Evolutionary conservation across 2,888 invertebrate genomes (phyloP).

Genomic region (Nomada lathburiana): DNA sequence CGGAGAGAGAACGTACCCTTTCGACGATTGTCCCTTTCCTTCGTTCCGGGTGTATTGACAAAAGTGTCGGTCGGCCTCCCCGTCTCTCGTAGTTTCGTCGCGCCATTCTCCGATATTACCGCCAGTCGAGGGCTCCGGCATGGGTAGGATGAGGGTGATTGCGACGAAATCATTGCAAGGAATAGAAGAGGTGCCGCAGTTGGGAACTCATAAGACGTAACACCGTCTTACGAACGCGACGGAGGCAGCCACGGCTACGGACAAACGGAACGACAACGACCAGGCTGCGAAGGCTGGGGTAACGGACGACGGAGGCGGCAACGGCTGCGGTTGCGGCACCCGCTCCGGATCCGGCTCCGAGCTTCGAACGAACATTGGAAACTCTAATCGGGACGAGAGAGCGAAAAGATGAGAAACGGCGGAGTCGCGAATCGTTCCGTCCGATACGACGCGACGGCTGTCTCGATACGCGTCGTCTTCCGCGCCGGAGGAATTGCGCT

Average conservation of each 20-base stretch:
- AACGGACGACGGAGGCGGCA: constrained; percentile 27
- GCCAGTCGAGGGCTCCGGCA: constrained; percentile 74
- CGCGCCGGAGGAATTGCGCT: constrained; percentile 1
- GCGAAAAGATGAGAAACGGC: constrained; percentile 55
- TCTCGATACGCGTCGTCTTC: constrained; percentile 28
- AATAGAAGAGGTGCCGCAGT: constrained; percentile 85
- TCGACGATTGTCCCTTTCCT: constrained; percentile 62
- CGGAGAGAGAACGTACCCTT: constrained; percentile 61
- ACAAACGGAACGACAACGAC: constrained; percentile 5
- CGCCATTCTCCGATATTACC: constrained; percentile 84
- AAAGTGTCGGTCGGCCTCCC: constrained; percentile 85
- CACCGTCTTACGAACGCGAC: constrained; percentile 71
- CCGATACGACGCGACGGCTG: neutral
- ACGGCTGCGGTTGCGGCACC: constrained; percentile 54
- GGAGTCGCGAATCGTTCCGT: constrained; percentile 38
- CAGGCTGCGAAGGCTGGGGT: constrained; percentile 40
- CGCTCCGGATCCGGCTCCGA: constrained; percentile 9
- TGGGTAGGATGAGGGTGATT: constrained; percentile 80
- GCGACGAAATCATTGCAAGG: constrained; percentile 85
- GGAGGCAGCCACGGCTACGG: constrained; percentile 11
- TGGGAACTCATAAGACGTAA: constrained; percentile 83
- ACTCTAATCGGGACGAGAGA: constrained; percentile 45
- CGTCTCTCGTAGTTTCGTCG: constrained; percentile 84
- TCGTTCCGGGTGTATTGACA: constrained; percentile 85
- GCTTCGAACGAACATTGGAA: constrained; percentile 56